phyloP scores from a whole-genome alignment of 2,888 invertebrate species.

The Cybosia mesomella region DNA sequence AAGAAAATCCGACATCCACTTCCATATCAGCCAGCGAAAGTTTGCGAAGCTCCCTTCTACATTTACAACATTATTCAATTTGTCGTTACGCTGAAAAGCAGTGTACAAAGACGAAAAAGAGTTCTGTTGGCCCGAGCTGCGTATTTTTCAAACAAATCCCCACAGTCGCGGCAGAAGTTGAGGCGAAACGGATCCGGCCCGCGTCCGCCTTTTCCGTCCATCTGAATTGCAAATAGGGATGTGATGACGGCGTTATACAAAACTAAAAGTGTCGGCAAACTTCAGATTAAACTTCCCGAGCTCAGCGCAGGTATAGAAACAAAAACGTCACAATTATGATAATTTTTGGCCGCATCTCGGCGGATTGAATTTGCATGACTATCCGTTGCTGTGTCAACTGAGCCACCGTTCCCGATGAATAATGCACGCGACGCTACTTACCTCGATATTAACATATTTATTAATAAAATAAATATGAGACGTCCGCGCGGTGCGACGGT shows the following conservation, averaged over 20 bases:
- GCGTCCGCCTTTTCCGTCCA: constrained; percentile 82
- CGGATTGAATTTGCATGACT: constrained; percentile 86
- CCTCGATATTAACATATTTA: constrained; percentile 86
- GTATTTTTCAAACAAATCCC: constrained; percentile 83
- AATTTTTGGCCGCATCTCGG: constrained; percentile 82
- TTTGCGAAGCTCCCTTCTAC: constrained; percentile 55
- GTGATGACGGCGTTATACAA: constrained; percentile 83
- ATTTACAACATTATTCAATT: constrained; percentile 77
- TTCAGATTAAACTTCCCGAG: constrained; percentile 83
- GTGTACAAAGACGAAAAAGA: constrained; percentile 69
- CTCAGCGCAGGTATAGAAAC: constrained; percentile 82
- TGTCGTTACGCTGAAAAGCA: constrained; percentile 74
- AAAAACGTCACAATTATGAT: constrained; percentile 87
- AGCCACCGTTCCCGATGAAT: constrained; percentile 82
- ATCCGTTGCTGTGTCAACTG: constrained; percentile 85
- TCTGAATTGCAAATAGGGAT: constrained; percentile 85
- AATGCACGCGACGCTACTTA: constrained; percentile 84
- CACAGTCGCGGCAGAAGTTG: constrained; percentile 71
- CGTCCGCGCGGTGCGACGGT: constrained; percentile 69
- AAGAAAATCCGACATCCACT: constrained; percentile 47
- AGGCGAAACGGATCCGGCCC: constrained; percentile 64
- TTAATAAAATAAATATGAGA: constrained; percentile 86
- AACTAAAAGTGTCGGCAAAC: constrained; percentile 86
- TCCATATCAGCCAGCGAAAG: constrained; percentile 46
- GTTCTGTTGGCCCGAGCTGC: constrained; percentile 62